Percentiles rank a stretch among this genome's conserved stretches.
Conservation (phyloP, 2,888 invertebrate species). For the Acheta domesticus region DNA sequence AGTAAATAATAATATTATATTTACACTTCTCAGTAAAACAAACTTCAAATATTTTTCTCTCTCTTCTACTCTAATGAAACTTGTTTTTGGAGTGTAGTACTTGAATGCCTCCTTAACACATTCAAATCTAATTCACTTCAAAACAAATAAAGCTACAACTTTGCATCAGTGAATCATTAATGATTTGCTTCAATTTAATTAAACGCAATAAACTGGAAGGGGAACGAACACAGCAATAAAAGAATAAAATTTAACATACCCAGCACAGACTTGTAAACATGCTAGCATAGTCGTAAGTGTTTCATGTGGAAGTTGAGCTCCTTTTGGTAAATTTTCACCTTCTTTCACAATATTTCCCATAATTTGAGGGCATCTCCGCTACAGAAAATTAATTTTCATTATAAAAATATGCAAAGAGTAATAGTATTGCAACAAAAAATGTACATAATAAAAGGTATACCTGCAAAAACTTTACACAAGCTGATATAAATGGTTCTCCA, state of each 20-base stretch:
- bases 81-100: too few relatives aligned
- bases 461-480: conserved; percentile 83
- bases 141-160: too few relatives aligned
- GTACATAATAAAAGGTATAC: conserved; percentile 33
- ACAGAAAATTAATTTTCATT: conserved; percentile 35
- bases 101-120: too few relatives aligned
- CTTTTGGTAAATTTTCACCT: conserved; percentile 72
- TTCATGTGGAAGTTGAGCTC: conserved; percentile 84
- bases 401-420: conserved; percentile 24
- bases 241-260: conserved; percentile 44
- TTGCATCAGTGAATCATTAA: too few relatives aligned
- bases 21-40: too few relatives aligned
- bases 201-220: too few relatives aligned
- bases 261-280: conserved; percentile 70
- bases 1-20: too few relatives aligned
- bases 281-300: conserved; percentile 85
- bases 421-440: conserved; percentile 20
- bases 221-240: too few relatives aligned
- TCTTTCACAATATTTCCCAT: conserved; percentile 72
- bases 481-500: conserved; percentile 83
- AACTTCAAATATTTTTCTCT: too few relatives aligned
- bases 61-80: too few relatives aligned
- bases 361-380: conserved; percentile 82
- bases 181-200: too few relatives aligned
- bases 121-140: too few relatives aligned